These are phyloP conservation scores for Platycheirus rosarum DNA, from an alignment of 2,888 invertebrate species.

Conservation along the genomic window DNA sequence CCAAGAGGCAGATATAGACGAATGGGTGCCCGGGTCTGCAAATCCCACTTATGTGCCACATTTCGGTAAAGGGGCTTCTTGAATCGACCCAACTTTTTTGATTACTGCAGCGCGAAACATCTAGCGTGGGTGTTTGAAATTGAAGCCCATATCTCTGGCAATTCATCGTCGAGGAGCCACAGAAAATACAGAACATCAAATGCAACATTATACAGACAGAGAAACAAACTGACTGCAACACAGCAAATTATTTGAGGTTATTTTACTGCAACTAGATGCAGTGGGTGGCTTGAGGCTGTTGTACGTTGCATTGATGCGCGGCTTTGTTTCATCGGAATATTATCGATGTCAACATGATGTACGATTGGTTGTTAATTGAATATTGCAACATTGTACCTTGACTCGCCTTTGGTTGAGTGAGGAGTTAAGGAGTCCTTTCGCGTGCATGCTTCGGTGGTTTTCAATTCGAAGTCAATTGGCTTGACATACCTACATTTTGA, in stretches of 20 bases:
- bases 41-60: conserved; percentile 28
- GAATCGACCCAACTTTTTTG: conserved; percentile 36
- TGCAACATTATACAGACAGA: not conserved
- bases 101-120: conserved; percentile 38
- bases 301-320: conserved; percentile 25
- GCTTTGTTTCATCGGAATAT: conserved; percentile 50
- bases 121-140: conserved; percentile 44
- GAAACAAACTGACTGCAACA: not conserved
- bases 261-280: conserved; percentile 68
- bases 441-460: not conserved
- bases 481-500: conserved; percentile 5
- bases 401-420: not conserved
- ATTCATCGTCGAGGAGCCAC: conserved; percentile 36
- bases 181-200: conserved; percentile 14
- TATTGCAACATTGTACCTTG: conserved; percentile 60
- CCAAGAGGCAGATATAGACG: not conserved
- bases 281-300: conserved; percentile 44
- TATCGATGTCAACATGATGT: conserved; percentile 73
- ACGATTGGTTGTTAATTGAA: conserved; percentile 70
- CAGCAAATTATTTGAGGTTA: conserved; percentile 61
- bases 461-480: conserved; percentile 15
- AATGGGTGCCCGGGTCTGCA: conserved; percentile 1
- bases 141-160: conserved; percentile 40
- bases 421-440: conserved; percentile 36
- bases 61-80: conserved; percentile 48